phyloP scores from a whole-genome alignment of 2,888 invertebrate species.

The Rhodophaea formosa region DNA sequence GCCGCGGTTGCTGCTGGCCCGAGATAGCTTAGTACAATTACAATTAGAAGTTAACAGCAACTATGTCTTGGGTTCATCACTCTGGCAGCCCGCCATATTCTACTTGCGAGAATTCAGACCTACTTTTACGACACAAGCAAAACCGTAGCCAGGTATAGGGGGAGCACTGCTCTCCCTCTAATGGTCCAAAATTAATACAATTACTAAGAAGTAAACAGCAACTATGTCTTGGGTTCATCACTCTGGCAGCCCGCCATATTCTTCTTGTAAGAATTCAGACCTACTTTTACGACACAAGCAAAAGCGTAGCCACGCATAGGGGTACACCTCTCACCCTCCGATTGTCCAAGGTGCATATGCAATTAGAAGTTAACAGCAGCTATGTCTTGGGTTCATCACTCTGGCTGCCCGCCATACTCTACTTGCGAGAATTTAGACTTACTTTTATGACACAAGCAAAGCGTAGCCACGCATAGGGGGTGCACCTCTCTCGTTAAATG shows the following conservation, averaged over 20 bases:
- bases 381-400: conserved; percentile 54
- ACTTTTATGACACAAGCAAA: conserved; percentile 36
- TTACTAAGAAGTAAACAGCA: conserved; percentile 61
- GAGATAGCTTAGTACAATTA: conserved; percentile 27
- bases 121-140: conserved; percentile 37
- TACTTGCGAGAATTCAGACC: conserved; percentile 40
- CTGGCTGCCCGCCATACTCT: conserved; percentile 62
- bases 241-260: conserved; percentile 63
- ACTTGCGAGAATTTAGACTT: conserved; percentile 40
- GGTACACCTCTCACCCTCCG: too few species aligned
- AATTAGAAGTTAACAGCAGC: conserved; percentile 59
- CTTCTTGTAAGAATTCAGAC: conserved; percentile 39
- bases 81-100: conserved; percentile 64
- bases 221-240: conserved; percentile 56
- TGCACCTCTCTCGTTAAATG: background rate
- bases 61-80: conserved; percentile 54
- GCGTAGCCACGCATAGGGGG: too few species aligned
- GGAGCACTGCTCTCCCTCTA: too few species aligned
- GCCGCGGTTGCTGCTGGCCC: background rate
- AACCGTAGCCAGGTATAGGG: too few species aligned
- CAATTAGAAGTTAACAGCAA: conserved; percentile 64
- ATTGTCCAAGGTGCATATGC: conserved; percentile 15
- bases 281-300: conserved; percentile 39
- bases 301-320: too few species aligned
- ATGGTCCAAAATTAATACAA: conserved; percentile 19